These are phyloP conservation scores for Amniataba percoides DNA, from an alignment of 2,797 vertebrate species.

Conservation along the genomic window DNA sequence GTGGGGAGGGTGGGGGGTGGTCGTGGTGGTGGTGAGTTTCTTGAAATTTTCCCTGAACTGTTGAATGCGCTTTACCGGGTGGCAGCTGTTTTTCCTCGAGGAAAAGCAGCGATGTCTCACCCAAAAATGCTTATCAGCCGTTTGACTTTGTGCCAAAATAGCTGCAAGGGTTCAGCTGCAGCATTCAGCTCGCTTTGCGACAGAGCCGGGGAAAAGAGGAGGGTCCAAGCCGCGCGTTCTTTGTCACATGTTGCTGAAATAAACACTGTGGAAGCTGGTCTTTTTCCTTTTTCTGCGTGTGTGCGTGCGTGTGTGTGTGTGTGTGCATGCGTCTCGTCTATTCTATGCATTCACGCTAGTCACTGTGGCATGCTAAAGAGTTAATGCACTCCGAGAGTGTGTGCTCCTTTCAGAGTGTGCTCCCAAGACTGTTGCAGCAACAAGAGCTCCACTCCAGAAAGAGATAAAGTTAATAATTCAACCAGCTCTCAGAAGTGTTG, in stretches of 20 bases:
- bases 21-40: not conserved
- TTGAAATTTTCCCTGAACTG: slow-evolving; percentile 48
- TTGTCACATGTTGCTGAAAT: slow-evolving; percentile 70
- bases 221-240: slow-evolving; percentile 44
- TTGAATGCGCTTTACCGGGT: slow-evolving; percentile 58
- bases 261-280: slow-evolving; percentile 61
- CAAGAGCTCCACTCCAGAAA: slow-evolving; percentile 44
- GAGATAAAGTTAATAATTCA: slow-evolving; percentile 77
- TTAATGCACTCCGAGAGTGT: slow-evolving; percentile 61
- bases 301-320: slow-evolving; percentile 6
- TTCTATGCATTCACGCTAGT: slow-evolving; percentile 44
- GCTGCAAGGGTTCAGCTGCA: slow-evolving; percentile 83
- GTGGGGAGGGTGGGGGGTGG: too few species aligned
- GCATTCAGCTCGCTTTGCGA: slow-evolving; percentile 66
- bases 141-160: slow-evolving; percentile 88
- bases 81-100: slow-evolving; percentile 89
- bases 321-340: slow-evolving; percentile 26
- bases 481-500: slow-evolving; percentile 65
- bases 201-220: slow-evolving; percentile 56
- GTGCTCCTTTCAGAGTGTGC: slow-evolving; percentile 52
- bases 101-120: slow-evolving; percentile 84
- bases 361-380: slow-evolving; percentile 65
- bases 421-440: slow-evolving; percentile 46
- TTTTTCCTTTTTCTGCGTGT: slow-evolving; percentile 31
- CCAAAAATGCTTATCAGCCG: slow-evolving; percentile 88